Base-by-base conservation (phyloP, 1,140 invertebrate species). In the Cyphomyrmex costatus region DNA sequence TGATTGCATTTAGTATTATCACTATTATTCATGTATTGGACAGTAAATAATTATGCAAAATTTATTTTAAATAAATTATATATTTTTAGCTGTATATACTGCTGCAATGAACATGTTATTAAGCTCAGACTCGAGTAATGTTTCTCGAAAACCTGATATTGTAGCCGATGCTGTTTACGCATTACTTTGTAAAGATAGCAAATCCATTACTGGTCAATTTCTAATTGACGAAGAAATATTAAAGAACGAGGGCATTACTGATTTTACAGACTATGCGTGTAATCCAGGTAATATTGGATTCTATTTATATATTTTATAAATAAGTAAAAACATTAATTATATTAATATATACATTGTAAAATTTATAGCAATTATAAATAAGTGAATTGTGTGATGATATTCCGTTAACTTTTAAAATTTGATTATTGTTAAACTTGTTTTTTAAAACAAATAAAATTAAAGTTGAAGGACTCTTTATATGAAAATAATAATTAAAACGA, bases 51-150 rank as follows among this genome's bases (percentile, higher is more conserved):
- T 70, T n/a, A 66, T 66, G n/a, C 2, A 68, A 21, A 79, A 24
- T 19, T 5, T 53, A 33, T 24, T 73, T 1, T 65, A n/a, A 21
- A 68, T 27, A 36, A 36, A 33, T 49, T 24, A 24, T 27, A 24
- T 56, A 21, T 36, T 95, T 94, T 51, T 92, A 98, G 98, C 98
- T 10, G 99, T 99, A 92, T 96, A 97, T 82, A 99, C 99, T 0
- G 99, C 99, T 36, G 99, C 99, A 1, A 98, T 99, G 95, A 98
- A 99, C 93, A 99, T 99, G 99, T 94, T 99, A 66, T 97, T 96
- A 0, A 98, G 98, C 3, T 95, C 96, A 3, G 96, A 96, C 4
- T 96, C 96, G 0, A 92, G 90, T 3, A 92, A 94, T 92, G 95
- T 96, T 88, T 96, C 97, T 91, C 96, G 99, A 60, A 99, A 98